Evolutionary conservation across 2,888 invertebrate species (phyloP).

Genomic region (Rhingia rostrata): DNA sequence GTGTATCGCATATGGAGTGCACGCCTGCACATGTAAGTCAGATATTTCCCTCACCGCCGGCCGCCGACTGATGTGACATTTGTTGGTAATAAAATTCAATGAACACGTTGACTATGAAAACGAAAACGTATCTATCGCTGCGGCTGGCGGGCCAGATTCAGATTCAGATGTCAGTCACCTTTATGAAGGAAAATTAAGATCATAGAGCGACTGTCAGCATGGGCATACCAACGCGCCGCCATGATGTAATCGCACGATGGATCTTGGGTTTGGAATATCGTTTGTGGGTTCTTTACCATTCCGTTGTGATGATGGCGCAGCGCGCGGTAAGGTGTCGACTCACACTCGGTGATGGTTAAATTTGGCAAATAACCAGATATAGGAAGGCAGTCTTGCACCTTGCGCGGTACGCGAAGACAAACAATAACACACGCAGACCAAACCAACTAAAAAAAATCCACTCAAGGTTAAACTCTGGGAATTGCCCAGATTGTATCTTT

Average conservation of each 20-base stretch:
- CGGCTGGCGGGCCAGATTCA: constrained; percentile 40
- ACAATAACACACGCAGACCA: constrained; percentile 26
- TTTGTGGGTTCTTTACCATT: constrained; percentile 45
- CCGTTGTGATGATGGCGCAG: not conserved
- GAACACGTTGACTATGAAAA: constrained; percentile 50
- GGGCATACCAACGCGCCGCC: not conserved
- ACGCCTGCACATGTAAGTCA: constrained; percentile 24
- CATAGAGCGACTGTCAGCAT: constrained; percentile 33
- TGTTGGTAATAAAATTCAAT: constrained; percentile 64
- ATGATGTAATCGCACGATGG: constrained; percentile 61
- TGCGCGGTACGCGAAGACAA: constrained; percentile 54
- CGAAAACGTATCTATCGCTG: constrained; percentile 28
- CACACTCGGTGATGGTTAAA: constrained; percentile 7
- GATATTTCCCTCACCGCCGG: constrained; percentile 11
- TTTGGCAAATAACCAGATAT: constrained; percentile 51
- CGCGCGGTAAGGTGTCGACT: not conserved
- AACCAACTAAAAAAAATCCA: constrained; percentile 7
- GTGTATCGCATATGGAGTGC: not conserved
- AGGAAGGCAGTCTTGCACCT: constrained; percentile 66
- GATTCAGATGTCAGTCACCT: constrained; percentile 74
- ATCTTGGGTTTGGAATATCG: constrained; percentile 21
- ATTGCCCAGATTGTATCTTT: constrained; percentile 65
- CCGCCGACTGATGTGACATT: constrained; percentile 56
- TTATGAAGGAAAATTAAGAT: constrained; percentile 68
- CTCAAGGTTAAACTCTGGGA: constrained; percentile 73